Evolutionary conservation across 1,140 invertebrate species (phyloP), one percentile per base, ranked within the genome.

Genomic region (Procambarus clarkii): DNA sequence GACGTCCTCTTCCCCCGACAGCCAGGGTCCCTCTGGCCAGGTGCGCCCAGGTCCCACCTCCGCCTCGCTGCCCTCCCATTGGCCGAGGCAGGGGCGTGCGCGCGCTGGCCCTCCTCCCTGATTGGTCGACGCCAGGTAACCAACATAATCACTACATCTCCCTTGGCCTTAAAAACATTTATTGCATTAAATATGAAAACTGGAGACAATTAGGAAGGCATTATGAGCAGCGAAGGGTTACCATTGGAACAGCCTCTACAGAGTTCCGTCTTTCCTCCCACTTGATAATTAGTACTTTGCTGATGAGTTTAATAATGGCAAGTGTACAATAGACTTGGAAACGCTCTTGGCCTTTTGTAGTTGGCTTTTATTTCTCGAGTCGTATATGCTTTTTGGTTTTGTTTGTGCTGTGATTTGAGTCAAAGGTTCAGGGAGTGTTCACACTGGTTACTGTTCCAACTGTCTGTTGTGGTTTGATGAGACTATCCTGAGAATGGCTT

Each of bases 111-210:
- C 54, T 45, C 13, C 58, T n/a, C 81, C 34, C 46, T 83, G 58
- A 83, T 83, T 83, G 81, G 81, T 50, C 58, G 45, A 83, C 24
- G 58, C 60, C 15, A 45, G 60, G 34, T 83, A 83, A 60, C 81
- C 81, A 83, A 45, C 58, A 83, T 64, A 69, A 83, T 83, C 81
- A n/a, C 81, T 50, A 44, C 46, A 50, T 64, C 80, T 50, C n/a
- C 69, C 69, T 34, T 24, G n/a, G n/a, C 69, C 58, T 83, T 83
- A 83, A 69, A 83, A 64, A 83, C 81, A 82, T 60, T 60, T 83
- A 83, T 69, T 83, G 58, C 81, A 83, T 69, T 83, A 69, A 83
- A 60, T 83, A 83, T 83, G 60, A 83, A 60, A 83, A 83, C 58
- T 64, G 60, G 44, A 24, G 81, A 83, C 50, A 83, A 83, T 69